Base-by-base conservation (phyloP, 2,797 vertebrate genomes). In the Phalloptychus januarius region DNA sequence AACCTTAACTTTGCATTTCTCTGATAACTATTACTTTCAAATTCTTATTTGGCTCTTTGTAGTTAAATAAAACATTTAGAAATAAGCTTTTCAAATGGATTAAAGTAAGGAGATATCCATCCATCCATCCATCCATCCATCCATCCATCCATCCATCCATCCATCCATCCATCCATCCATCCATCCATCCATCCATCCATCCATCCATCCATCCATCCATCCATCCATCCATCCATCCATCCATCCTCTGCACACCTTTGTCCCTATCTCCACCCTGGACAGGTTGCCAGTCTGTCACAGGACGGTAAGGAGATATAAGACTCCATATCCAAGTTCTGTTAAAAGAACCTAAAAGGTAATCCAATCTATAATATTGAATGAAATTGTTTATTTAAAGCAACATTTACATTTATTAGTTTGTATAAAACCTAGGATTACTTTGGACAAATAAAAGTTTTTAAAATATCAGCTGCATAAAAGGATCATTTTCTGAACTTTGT, bases 401-500 rank as follows among this genome's bases (percentile, higher is more conserved):
- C 16, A 63, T 63, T 63, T 36, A 20, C 31, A 36, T 10, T 20
- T 63, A 63, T 33, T 63, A 36, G 16, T 63, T 63, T 63, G 18
- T 20, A 67, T 20, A 4, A 67, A 1, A 0, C 40, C 10, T 67
- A 4, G 8, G 20, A 12, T 67, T 38, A 4, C 7, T 25, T 36
- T 18, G 18, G 61, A 36, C 23, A 23, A 23, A 7, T 1, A 50
- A 50, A 50, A 50, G 42, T 3, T 40, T 44, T 11, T 44, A n/a
- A 20, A 13, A 28, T 20, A 15, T 46, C 36, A 38, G 36, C 18
- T 38, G 36, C 36, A 12, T 20, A 11, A 71, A 31, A 45, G 20
- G n/a, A 25, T 15, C 42, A 28, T 71, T 71, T 79, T 87, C 84
- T 75, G 78, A 77, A 81, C 74, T 82, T 72, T 78, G 67, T 83